Base-by-base conservation (phyloP, 1,140 invertebrate genomes). In the Pteromalus puparum region DNA sequence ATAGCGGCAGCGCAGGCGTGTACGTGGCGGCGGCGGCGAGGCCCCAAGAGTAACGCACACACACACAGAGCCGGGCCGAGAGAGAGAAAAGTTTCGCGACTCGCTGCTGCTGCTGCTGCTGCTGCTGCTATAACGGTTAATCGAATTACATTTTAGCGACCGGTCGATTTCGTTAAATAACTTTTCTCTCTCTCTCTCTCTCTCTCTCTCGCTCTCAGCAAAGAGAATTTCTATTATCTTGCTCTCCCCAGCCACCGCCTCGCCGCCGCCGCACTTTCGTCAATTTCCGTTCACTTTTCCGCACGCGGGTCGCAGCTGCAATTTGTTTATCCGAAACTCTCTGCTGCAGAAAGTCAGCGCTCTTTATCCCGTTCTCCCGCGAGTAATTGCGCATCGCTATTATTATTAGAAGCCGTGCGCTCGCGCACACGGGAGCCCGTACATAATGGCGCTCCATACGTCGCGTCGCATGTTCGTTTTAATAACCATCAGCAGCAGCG, bases 1-100 rank as follows among this genome's bases (percentile, higher is more conserved):
- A 18, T 70, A 30, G 67, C 67, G 61, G 61, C 61, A 78, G 26
- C 88, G 87, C 89, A 70, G 53, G 81, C 82, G 87, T 73, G 30
- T 73, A 73, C 72, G 72, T 73, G 72, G 70, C 73, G 18, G 48
- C 73, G 18, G 48, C 75, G 26, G 48, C 75, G 48, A 77, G 75
- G 75, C 75, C 75, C 75, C 75, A 77, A n/a, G 46, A 65, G 75
- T 77, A 65, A 76, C 42, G 24, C 42, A 18, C 10, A 18, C 67
- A 28, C 67, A 30, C 15, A n/a, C 15, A n/a, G 34, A 74, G 28
- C 12, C 70, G 13, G 70, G 2, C 21, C 24, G 67, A 28, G 67
- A n/a, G 9, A 26, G 77, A 80, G 18, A 68, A 80, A 80, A 67
- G 61, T 80, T 80, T 67, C 65, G 61, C 77, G 77, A 80, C 24